Percentiles rank a stretch among this genome's conserved stretches.
phyloP scores from a whole-genome alignment of 2,797 vertebrate species.

The Pangasius macronema region DNA sequence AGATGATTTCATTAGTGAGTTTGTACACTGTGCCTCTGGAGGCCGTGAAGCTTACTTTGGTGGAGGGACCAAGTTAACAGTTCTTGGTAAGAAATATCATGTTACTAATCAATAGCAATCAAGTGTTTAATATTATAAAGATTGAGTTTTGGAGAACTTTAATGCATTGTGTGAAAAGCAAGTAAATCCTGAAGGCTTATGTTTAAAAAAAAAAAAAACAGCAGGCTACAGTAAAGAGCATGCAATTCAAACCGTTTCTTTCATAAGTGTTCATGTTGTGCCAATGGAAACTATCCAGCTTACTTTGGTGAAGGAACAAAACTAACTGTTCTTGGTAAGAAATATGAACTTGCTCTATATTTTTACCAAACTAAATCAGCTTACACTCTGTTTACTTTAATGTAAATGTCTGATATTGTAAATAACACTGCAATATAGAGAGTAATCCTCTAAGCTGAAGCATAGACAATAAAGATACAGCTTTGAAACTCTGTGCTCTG shows the following conservation, averaged over 20 bases:
- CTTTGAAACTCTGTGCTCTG: constrained; percentile 56
- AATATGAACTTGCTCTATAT: constrained; percentile 32
- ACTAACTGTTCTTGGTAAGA: constrained; percentile 74
- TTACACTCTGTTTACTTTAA: background rate
- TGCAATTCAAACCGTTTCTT: background rate
- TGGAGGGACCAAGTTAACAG: constrained; percentile 66
- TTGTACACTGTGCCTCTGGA: constrained; percentile 40
- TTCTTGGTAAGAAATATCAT: constrained; percentile 61
- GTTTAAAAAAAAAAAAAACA: too few relatives aligned
- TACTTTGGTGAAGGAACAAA: constrained; percentile 68
- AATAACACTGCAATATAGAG: background rate
- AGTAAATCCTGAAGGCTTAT: background rate
- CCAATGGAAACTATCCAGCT: constrained; percentile 33
- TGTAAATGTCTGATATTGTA: background rate
- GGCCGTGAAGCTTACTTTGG: constrained; percentile 49
- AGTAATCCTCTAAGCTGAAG: background rate
- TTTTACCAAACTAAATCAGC: background rate
- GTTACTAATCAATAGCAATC: background rate
- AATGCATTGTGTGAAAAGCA: too few relatives aligned
- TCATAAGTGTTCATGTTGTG: constrained; percentile 29
- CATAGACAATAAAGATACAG: constrained; percentile 44
- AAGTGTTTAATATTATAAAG: background rate
- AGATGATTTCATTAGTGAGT: constrained; percentile 27
- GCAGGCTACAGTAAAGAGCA: background rate
- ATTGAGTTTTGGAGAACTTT: background rate